Evolutionary conservation across 2,888 invertebrate species (phyloP).

Genomic region (Habroteleia sp.): DNA sequence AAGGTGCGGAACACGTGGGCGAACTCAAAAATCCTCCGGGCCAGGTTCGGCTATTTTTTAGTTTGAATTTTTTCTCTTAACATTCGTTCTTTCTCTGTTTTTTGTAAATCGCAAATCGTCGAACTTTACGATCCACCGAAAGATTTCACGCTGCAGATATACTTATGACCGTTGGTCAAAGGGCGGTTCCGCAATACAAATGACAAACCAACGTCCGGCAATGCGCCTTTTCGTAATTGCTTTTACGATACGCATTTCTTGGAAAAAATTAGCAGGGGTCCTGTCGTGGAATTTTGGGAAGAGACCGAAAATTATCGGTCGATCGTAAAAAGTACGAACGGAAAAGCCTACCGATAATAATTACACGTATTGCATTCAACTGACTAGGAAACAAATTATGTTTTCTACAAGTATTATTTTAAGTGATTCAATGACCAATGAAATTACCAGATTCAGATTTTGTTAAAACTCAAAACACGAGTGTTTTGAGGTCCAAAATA

Average conservation of each 20-base stretch:
- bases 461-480: too few relatives aligned
- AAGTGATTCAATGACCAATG: too few relatives aligned
- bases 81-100: slow-evolving; percentile 8
- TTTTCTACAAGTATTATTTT: slow-evolving; percentile 1
- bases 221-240: slow-evolving; percentile 71
- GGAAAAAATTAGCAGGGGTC: slow-evolving; percentile 72
- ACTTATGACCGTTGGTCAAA: slow-evolving; percentile 64
- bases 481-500: too few relatives aligned
- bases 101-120: slow-evolving; percentile 68
- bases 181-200: slow-evolving; percentile 69
- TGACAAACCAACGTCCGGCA: slow-evolving; percentile 73
- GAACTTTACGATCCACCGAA: slow-evolving; percentile 66
- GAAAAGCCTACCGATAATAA: slow-evolving; percentile 48
- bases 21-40: slow-evolving; percentile 51
- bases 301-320: slow-evolving; percentile 38
- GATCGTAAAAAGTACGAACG: slow-evolving; percentile 49
- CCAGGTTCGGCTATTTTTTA: slow-evolving; percentile 21
- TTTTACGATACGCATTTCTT: slow-evolving; percentile 77
- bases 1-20: slow-evolving; percentile 45
- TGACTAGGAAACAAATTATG: slow-evolving; percentile 14
- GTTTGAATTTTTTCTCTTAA: background rate
- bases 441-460: too few relatives aligned
- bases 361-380: slow-evolving; percentile 10
- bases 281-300: slow-evolving; percentile 45
- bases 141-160: slow-evolving; percentile 62